Base-by-base conservation (phyloP, 2,888 invertebrate genomes). In the Isoperla grammatica region DNA sequence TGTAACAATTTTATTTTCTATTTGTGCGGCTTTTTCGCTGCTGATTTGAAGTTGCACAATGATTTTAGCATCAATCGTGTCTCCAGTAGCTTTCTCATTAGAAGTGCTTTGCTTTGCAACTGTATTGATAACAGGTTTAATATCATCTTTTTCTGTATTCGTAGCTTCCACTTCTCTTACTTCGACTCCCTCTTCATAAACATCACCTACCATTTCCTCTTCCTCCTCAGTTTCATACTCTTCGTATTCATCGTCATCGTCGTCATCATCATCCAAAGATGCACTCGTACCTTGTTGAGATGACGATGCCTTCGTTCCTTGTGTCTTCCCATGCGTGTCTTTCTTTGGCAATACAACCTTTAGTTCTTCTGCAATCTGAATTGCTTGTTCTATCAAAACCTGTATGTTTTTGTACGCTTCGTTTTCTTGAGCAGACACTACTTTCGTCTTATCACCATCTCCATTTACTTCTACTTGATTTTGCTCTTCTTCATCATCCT, bases 401-500 rank as follows among this genome's bases (percentile, higher is more conserved):
- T 53, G 53, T 9, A 53, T 53, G 13, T 53, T 35, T 17, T 17
- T 37, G 19, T 53, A 53, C 11, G 53, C 56, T 56, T 56, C 55
- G 2, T 23, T 56, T 49, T 63, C 65, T 43, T 61, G 59, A 62
- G 64, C 61, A 20, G 56, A 53, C 12, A 65, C 68, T 50, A 68
- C 70, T 37, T 70, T 69, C 57, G 70, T 66, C 66, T 77, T 78
- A 29, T 62, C 63, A 59, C 46, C 57, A 11, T 62, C 62, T 55
- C 61, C 46, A 1, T 61, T 56, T 22, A 56, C 62, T 53, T 63
- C 59, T 48, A 66, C 63, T 19, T 66, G 60, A 20, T 66, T 63
- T 49, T 61, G 40, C 9, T 54, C 74, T 35, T 74, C 72, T 56
- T 66, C 69, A 49, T 65, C 69, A 12, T 76, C 78, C 66, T 76